phyloP scores from a whole-genome alignment of 1,140 invertebrate species.

The Octopus sinensis region DNA sequence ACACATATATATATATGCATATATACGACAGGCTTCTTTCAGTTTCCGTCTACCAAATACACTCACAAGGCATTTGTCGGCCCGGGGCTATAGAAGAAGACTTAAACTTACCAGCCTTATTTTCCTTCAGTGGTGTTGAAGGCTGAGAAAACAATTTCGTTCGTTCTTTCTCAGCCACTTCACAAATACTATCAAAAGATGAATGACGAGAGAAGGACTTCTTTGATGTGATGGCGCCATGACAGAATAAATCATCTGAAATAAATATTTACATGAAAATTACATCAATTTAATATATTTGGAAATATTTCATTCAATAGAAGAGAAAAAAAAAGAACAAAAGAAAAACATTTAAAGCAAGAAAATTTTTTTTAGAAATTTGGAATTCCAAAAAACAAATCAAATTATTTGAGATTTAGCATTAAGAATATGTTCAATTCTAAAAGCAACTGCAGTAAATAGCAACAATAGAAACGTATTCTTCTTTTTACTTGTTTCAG shows the following conservation, averaged over 20 bases:
- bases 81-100: too few species aligned
- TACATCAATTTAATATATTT: conserved; percentile 2
- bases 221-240: neutral
- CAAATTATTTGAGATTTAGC: too few species aligned
- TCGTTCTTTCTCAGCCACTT: conserved; percentile 53
- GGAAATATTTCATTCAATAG: conserved; percentile 13
- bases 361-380: conserved; percentile 14
- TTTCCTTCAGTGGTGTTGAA: conserved; percentile 39
- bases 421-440: too few species aligned
- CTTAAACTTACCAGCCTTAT: neutral
- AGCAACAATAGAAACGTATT: too few species aligned
- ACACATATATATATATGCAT: too few species aligned
- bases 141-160: conserved; percentile 45
- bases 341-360: neutral
- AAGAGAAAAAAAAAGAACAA: neutral
- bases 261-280: conserved; percentile 8
- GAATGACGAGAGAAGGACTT: conserved; percentile 44
- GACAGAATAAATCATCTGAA: neutral
- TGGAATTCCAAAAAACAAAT: conserved; percentile 11
- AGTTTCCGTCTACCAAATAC: too few species aligned
- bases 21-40: too few species aligned
- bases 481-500: too few species aligned
- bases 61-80: too few species aligned
- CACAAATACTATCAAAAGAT: conserved; percentile 56
- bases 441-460: too few species aligned